Base-by-base conservation (phyloP, 2,888 invertebrate species). In the Dynastes hyllus region DNA sequence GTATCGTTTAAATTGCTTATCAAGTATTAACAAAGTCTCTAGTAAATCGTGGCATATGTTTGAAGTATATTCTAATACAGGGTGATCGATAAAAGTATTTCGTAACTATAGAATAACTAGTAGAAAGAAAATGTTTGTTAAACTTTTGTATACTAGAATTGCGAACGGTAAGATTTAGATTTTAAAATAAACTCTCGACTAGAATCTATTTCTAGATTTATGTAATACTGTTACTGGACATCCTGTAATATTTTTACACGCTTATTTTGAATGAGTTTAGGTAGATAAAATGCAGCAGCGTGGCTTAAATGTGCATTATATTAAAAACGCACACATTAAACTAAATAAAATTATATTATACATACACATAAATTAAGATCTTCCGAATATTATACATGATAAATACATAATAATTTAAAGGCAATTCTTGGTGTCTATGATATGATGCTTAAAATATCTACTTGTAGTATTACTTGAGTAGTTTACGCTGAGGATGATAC, bases 301-400 rank as follows among this genome's bases (percentile, higher is more conserved):
- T 73, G 73, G 73, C 73, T 73, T 73, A 27, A 37, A 58, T 73
- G 53, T 73, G 73, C 61, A 58, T 73, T 40, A 66, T 66, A n/a
- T 66, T 66, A 45, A 40, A 40, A 69, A 69, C 69, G 27, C 51
- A 50, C 51, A 50, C 11, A n/a, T 66, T n/a, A n/a, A 40, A 67
- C 11, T 11, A 16, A 61, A 55, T 40, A 37, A 61, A 61, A 58
- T 27, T 75, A 63, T 75, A 45, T 61, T 50, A 61, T 40, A 50
- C n/a, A 61, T 40, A 61, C 27, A 69, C 50, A 53, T 69, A 63
- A 32, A 84, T 82, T 83, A 83, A 82, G 84, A 84, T 85, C 85
- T 84, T 85, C 85, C 85, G 32, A 32, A 32, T 63, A 29, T 22
- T 58, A 58, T 58, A 58, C n/a, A 61, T 61, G 27, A 61, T 61